Evolutionary conservation across 2,888 invertebrate species (phyloP).

Genomic region (Acleris cristana): DNA sequence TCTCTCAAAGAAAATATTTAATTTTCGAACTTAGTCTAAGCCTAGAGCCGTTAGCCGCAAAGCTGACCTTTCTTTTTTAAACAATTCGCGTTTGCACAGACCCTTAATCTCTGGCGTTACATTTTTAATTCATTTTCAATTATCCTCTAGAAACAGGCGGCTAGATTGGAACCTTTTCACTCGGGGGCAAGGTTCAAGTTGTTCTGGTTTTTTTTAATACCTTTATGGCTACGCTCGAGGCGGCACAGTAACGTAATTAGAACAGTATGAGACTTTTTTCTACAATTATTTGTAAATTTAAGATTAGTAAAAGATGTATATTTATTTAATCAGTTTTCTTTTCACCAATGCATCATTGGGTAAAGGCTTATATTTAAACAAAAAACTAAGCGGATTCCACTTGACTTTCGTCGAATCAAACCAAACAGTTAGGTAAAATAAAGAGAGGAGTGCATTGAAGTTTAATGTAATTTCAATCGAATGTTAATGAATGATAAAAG

Average conservation of each 20-base stretch:
- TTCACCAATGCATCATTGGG: no score
- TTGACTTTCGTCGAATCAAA: no score
- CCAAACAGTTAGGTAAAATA: no score
- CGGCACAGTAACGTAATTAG: not conserved
- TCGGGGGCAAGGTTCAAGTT: not conserved
- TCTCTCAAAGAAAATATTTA: not conserved
- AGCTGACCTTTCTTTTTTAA: constrained; percentile 1
- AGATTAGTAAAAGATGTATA: no score
- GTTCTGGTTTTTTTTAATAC: not conserved
- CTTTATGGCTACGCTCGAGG: not conserved
- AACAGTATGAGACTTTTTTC: constrained; percentile 6
- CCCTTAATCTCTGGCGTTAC: constrained; percentile 22
- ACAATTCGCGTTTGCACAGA: constrained; percentile 16
- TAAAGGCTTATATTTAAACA: no score
- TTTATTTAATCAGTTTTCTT: no score
- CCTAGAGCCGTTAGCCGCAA: not conserved
- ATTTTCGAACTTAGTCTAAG: not conserved
- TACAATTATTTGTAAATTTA: no score
- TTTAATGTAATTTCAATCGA: no score
- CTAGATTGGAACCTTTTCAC: constrained; percentile 1
- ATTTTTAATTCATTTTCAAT: constrained; percentile 37
- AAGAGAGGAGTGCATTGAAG: no score
- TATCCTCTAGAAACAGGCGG: constrained; percentile 9
- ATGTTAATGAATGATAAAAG: no score
- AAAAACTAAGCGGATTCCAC: no score